Base-by-base conservation (phyloP, 2,888 invertebrate species). In the Slavum lentiscoides region DNA sequence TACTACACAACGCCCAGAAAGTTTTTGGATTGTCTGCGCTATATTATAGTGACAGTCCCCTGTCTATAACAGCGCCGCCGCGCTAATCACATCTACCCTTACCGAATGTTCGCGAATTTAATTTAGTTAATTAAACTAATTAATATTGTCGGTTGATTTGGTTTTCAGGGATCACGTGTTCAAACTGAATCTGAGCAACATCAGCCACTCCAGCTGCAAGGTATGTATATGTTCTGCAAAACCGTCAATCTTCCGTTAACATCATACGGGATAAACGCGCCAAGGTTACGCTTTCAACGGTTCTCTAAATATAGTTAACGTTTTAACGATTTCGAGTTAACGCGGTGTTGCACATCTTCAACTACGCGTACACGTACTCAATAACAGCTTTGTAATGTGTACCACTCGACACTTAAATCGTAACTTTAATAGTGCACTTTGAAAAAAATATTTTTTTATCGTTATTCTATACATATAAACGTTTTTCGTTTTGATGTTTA, bases 181-280 rank as follows among this genome's bases (percentile, higher is more conserved):
- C 88, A 89, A 92, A 86, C 89, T 94, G 85, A 94, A 94, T 87
- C 89, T 94, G 87, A 93, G 93, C 89, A 94, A 94, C 88, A 93
- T 94, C 87, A 94, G 93, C 87, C 91, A 93, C 86, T 92, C 94
- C 83, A 92, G 91, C 86, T 94, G 94, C 87, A 93, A 94, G 89
- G 94, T 92, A 87, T 90, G 91, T 89, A 81, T 59, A 43, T 30
- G 30, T 30, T 30, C 2, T 43, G 43, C 4, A 68, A 49, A 53
- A 30, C 30, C 23, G 30, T 53, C 39, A 30, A 68, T 68, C 23
- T 8, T 68, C 17, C 9, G 9, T 23, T 68, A 23, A 3, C 8
- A 58, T 58, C 19, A 1, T n/a, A n/a, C 58, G 7, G 5, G 58
- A 43, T 43, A 43, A 7, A 11, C 43, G 43, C 6, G 43, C 6